These are phyloP conservation scores for Lycaon pictus DNA, from an alignment of 2,113 vertebrate genomes.

Conservation along the genomic window DNA sequence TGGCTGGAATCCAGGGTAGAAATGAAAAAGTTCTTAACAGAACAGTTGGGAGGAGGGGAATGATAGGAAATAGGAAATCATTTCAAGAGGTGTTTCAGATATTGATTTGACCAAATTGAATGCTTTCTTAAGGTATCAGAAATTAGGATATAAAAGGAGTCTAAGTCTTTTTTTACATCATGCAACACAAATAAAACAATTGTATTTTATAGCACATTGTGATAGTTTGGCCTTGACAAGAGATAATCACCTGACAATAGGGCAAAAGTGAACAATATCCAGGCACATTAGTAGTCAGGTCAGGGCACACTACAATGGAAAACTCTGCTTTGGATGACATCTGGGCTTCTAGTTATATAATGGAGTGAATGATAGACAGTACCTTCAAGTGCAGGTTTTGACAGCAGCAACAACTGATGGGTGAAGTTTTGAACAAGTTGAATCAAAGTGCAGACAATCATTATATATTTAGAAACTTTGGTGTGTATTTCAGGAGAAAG, in stretches of 20 bases:
- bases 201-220: background rate
- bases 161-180: background rate
- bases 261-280: background rate
- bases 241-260: background rate
- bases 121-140: background rate
- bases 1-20: background rate
- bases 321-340: background rate
- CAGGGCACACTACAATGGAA: background rate
- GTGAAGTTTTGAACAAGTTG: background rate
- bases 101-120: background rate
- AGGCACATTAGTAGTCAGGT: background rate
- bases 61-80: background rate
- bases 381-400: background rate
- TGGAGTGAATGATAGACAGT: background rate
- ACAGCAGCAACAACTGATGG: background rate
- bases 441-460: background rate
- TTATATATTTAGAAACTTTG: background rate
- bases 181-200: background rate
- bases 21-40: background rate
- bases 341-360: background rate
- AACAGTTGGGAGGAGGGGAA: background rate
- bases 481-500: background rate
- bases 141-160: background rate
- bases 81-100: background rate
- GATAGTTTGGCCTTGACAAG: background rate